Conservation (phyloP, 2,113 vertebrate species). For the Tylochromis polylepis region DNA sequence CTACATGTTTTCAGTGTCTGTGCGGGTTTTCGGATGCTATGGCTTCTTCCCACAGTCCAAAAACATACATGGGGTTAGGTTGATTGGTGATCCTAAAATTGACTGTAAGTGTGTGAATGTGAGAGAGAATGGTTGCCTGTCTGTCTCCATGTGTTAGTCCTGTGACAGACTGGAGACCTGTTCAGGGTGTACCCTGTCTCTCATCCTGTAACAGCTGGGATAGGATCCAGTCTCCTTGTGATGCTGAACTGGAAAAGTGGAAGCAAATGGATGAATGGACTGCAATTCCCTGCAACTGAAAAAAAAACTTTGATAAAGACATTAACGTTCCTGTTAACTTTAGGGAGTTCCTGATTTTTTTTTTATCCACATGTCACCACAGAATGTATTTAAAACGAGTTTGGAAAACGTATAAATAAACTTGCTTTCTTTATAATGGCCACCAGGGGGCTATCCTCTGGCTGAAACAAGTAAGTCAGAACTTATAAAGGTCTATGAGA, state of each 20-base stretch:
- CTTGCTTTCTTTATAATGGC: not conserved
- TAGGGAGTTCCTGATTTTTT: not conserved
- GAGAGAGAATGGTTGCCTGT: not conserved
- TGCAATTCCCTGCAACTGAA: not conserved
- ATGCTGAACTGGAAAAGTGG: no score
- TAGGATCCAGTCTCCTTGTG: not conserved
- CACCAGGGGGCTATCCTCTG: not conserved
- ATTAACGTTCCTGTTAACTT: not conserved
- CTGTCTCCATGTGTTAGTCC: not conserved
- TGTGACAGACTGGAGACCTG: not conserved
- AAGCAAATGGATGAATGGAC: no score
- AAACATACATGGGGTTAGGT: not conserved
- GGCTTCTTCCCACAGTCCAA: not conserved
- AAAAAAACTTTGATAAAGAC: not conserved
- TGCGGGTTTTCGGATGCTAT: not conserved
- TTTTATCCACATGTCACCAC: not conserved
- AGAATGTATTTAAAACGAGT: not conserved
- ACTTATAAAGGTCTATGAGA: not conserved
- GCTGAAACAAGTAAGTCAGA: not conserved
- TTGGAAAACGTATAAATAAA: not conserved
- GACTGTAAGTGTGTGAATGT: not conserved
- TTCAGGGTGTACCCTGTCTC: not conserved
- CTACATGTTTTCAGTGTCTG: not conserved
- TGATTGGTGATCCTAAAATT: no score
- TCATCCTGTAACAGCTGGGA: not conserved